These are phyloP conservation scores for Cryptocephalus moraei DNA, from an alignment of 2,888 invertebrate genomes.

Conservation along the genomic window DNA sequence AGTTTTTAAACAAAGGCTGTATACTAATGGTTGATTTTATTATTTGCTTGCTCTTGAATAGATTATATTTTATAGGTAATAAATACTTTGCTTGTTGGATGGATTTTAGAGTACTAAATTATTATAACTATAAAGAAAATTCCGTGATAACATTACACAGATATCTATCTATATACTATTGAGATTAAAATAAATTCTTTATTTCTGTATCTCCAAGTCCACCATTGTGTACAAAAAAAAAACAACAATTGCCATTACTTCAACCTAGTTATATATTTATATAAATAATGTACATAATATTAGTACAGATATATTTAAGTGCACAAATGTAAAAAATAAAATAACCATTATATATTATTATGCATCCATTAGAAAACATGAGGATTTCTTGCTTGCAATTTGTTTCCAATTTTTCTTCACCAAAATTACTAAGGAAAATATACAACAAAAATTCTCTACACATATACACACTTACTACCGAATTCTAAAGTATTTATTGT, in stretches of 20 bases:
- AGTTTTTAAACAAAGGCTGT: conserved; percentile 19
- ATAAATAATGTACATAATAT: conserved; percentile 28
- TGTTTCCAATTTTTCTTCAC: conserved; percentile 2
- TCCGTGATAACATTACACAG: too few relatives aligned
- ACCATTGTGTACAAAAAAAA: too few relatives aligned
- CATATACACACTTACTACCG: conserved; percentile 17
- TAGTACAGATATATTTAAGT: conserved; percentile 24
- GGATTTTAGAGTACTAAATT: conserved; percentile 26
- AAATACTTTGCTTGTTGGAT: conserved; percentile 21
- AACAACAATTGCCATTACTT: conserved; percentile 10
- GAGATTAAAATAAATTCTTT: background rate
- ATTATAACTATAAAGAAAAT: conserved; percentile 18
- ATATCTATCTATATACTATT: too few relatives aligned
- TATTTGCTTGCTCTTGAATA: conserved; percentile 16
- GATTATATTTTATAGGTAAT: conserved; percentile 14
- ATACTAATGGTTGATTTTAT: conserved; percentile 12
- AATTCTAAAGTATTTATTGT: conserved; percentile 11
- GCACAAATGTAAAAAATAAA: conserved; percentile 22
- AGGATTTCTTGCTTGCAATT: too few relatives aligned
- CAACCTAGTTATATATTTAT: conserved; percentile 28
- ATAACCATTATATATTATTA: conserved; percentile 9
- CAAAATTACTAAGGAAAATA: conserved; percentile 7
- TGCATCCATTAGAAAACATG: conserved; percentile 14
- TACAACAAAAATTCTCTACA: conserved; percentile 17
- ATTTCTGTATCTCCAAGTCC: background rate